phyloP scores from a whole-genome alignment of 2,113 vertebrate species.

The Oreochromis spilurus region DNA sequence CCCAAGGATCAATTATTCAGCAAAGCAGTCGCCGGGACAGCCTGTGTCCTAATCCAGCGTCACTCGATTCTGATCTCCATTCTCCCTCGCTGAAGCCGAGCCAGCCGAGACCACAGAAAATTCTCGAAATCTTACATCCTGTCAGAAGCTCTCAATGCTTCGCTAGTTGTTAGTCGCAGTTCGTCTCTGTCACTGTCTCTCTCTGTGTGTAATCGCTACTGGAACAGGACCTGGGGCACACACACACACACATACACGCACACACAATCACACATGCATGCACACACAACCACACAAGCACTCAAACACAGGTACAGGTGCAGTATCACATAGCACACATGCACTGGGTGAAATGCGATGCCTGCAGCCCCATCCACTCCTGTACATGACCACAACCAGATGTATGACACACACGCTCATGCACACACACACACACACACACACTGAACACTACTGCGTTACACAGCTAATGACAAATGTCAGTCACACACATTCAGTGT shows the following conservation, averaged over 20 bases:
- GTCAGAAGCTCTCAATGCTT: slow-evolving; percentile 43
- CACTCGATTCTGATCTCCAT: slow-evolving; percentile 36
- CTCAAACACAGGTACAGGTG: slow-evolving; percentile 20
- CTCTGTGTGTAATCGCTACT: slow-evolving; percentile 41
- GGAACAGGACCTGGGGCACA: slow-evolving; percentile 63
- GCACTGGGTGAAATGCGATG: slow-evolving; percentile 45
- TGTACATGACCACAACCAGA: slow-evolving; percentile 45
- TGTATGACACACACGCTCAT: slow-evolving; percentile 17
- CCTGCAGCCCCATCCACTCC: slow-evolving; percentile 21
- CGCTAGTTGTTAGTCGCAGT: slow-evolving; percentile 36
- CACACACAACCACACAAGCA: neutral
- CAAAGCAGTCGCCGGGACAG: neutral
- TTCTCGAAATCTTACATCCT: slow-evolving; percentile 42
- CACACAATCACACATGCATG: neutral
- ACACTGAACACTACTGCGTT: neutral
- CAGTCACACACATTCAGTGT: slow-evolving; percentile 22
- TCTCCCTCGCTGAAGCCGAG: neutral
- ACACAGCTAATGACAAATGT: slow-evolving; percentile 37
- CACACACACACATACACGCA: slow-evolving; percentile 23
- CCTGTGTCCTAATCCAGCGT: slow-evolving; percentile 7
- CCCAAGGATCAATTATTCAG: slow-evolving; percentile 53
- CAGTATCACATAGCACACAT: slow-evolving; percentile 53
- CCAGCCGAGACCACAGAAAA: slow-evolving; percentile 3
- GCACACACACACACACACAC: neutral
- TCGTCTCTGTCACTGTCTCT: slow-evolving; percentile 29